Percentiles rank a stretch among this genome's conserved stretches.
Conservation (phyloP, 2,797 vertebrate species). For the Notoglanidium macrostoma region DNA sequence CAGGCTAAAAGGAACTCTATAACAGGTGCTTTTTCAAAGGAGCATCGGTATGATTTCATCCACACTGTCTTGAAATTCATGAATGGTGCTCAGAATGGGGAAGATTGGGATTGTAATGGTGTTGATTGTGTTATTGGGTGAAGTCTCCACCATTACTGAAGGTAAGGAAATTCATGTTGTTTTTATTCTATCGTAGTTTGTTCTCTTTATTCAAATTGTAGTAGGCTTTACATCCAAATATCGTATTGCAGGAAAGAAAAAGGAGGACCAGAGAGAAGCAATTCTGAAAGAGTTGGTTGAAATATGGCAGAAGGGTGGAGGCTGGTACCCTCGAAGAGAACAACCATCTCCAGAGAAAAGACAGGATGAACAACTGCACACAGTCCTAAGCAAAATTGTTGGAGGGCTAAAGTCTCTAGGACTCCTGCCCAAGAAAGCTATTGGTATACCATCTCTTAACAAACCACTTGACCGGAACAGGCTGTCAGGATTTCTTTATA, state of each 20-base stretch:
- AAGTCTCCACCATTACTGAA: constrained; percentile 60
- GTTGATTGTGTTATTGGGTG: constrained; percentile 67
- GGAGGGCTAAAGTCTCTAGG: constrained; percentile 74
- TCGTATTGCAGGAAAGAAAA: constrained; percentile 60
- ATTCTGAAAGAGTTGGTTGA: constrained; percentile 73
- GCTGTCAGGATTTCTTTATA: constrained; percentile 84
- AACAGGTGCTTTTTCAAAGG: constrained; percentile 39
- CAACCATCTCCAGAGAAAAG: constrained; percentile 52
- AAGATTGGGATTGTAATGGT: constrained; percentile 64
- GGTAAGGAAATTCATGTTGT: constrained; percentile 66
- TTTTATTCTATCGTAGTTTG: background rate
- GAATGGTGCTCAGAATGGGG: constrained; percentile 65
- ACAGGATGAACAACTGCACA: constrained; percentile 62
- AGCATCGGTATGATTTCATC: constrained; percentile 55
- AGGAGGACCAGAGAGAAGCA: constrained; percentile 63
- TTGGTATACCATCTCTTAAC: constrained; percentile 64
- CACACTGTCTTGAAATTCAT: constrained; percentile 62
- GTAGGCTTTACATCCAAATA: constrained; percentile 1
- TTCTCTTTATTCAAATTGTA: background rate
- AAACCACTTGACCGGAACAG: constrained; percentile 72
- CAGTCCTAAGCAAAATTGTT: constrained; percentile 70
- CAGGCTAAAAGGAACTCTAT: constrained; percentile 40
- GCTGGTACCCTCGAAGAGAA: constrained; percentile 58
- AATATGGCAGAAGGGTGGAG: constrained; percentile 69
- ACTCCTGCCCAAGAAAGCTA: constrained; percentile 63